phyloP scores from a whole-genome alignment of 2,797 vertebrate species.

The Menidia menidia region DNA sequence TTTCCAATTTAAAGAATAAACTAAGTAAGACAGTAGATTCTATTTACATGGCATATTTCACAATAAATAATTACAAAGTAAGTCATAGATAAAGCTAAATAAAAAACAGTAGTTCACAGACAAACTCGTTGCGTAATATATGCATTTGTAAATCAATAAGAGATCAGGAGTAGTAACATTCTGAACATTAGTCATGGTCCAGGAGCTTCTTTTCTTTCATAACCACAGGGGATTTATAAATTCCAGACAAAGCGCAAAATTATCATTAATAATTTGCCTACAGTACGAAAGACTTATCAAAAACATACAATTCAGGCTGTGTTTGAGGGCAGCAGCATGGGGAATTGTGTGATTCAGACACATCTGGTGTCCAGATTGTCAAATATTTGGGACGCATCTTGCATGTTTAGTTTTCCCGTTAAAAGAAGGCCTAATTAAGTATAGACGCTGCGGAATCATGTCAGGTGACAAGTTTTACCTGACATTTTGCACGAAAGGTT shows the following conservation, averaged over 20 bases:
- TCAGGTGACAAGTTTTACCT: conserved; percentile 12
- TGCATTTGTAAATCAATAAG: neutral
- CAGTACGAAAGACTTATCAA: neutral
- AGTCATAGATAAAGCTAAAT: too few relatives aligned
- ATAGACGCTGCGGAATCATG: conserved; percentile 11
- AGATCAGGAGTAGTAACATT: conserved; percentile 21
- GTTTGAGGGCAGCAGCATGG: conserved; percentile 25
- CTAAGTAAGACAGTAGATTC: too few relatives aligned
- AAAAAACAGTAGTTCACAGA: too few relatives aligned
- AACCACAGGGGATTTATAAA: conserved; percentile 25
- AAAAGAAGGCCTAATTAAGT: conserved; percentile 32
- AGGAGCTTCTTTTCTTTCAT: conserved; percentile 19
- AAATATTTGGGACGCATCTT: conserved; percentile 35
- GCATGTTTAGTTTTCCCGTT: conserved; percentile 42
- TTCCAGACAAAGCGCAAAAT: conserved; percentile 6
- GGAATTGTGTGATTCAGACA: conserved; percentile 46
- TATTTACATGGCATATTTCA: too few relatives aligned
- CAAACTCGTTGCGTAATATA: conserved; percentile 3
- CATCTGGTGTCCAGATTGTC: conserved; percentile 70
- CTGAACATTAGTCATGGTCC: conserved; percentile 12
- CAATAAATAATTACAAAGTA: too few relatives aligned
- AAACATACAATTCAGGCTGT: conserved; percentile 36
- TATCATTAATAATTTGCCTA: conserved; percentile 38
- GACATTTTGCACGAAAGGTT: neutral
- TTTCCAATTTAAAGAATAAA: conserved; percentile 7